Conservation (phyloP, 2,797 vertebrate species). For the Micrastur ruficollis region DNA sequence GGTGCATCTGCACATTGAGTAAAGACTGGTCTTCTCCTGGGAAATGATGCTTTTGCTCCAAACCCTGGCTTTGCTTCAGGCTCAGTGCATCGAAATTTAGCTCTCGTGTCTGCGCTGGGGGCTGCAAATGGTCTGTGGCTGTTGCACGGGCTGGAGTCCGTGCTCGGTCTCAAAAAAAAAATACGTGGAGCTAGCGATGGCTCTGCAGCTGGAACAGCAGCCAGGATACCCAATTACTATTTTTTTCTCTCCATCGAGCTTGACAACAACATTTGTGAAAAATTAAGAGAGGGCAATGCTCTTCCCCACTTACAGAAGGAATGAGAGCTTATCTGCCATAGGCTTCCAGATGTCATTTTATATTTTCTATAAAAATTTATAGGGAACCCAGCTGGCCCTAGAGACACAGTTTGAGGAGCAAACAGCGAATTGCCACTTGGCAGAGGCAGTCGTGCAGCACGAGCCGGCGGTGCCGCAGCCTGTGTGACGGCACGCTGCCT, state of each 20-base stretch:
- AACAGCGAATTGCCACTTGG: neutral
- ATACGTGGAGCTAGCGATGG: neutral
- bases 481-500: neutral
- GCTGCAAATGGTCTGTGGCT: neutral
- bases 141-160: neutral
- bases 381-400: slow-evolving; percentile 25
- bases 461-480: neutral
- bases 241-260: neutral
- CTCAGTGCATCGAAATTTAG: neutral
- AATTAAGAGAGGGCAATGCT: neutral
- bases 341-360: slow-evolving; percentile 32
- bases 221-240: neutral
- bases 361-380: slow-evolving; percentile 26
- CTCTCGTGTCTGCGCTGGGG: neutral
- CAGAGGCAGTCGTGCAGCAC: neutral
- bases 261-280: neutral
- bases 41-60: neutral
- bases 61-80: neutral
- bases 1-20: neutral
- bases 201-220: neutral
- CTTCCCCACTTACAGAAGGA: neutral
- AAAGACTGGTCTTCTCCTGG: neutral
- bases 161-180: neutral
- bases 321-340: neutral
- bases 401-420: neutral